Conservation (phyloP, 2,113 vertebrate genomes). For the Ictalurus furcatus region DNA sequence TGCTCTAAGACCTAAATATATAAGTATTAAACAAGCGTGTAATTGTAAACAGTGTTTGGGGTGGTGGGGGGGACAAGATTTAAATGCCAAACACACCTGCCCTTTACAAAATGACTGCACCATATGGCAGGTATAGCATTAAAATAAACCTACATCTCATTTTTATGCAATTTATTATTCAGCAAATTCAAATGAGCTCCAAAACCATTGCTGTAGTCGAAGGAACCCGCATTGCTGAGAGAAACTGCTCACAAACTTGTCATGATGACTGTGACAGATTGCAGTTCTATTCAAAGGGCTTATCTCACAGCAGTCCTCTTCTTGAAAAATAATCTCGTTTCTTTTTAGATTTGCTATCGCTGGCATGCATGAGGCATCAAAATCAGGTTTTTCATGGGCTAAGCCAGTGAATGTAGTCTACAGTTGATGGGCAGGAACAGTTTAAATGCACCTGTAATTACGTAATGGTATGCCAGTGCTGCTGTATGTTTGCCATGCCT, state of each 20-base stretch:
- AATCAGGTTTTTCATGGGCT: neutral
- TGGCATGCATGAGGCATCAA: neutral
- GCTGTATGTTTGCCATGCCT: no score
- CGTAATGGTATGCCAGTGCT: neutral
- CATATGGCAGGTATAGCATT: neutral
- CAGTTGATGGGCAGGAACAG: neutral
- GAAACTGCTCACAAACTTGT: neutral
- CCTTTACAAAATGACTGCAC: neutral
- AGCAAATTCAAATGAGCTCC: neutral
- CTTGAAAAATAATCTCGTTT: neutral
- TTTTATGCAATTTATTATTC: neutral
- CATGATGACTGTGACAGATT: conserved; percentile 8
- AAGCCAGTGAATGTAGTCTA: neutral
- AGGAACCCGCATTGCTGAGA: neutral
- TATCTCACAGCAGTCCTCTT: neutral
- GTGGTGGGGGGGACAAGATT: neutral
- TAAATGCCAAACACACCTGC: neutral
- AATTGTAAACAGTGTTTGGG: neutral
- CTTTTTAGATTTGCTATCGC: neutral
- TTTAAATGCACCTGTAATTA: neutral
- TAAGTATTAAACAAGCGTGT: neutral
- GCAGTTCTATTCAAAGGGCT: neutral
- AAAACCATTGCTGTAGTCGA: neutral
- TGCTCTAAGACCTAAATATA: neutral
- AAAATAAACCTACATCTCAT: neutral